A percentile compares a stretch with the other conserved stretches of the same genome.
Evolutionary conservation across 2,797 vertebrate genomes (phyloP).

Genomic region (Taeniopygia guttata): DNA sequence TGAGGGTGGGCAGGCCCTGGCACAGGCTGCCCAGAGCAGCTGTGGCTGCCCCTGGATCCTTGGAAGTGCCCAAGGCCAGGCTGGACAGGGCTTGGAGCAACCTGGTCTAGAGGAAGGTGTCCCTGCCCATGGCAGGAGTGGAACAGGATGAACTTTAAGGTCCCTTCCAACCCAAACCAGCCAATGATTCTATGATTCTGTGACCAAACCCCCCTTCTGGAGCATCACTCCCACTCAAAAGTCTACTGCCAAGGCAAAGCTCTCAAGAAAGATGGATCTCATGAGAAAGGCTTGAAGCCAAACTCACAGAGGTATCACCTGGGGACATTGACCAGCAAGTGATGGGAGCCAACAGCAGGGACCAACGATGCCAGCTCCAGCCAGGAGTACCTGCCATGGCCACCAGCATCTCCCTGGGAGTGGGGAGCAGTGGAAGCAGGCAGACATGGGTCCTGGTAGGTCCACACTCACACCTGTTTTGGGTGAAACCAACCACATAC

Average conservation of each 20-base stretch:
- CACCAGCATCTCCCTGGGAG: not conserved
- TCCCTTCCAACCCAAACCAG: not conserved
- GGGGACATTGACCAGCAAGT: not conserved
- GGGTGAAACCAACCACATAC: not conserved
- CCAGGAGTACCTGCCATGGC: not conserved
- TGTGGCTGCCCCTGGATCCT: not conserved
- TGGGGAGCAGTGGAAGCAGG: not conserved
- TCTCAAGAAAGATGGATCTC: not conserved
- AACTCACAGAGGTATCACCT: not conserved
- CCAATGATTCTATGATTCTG: not conserved
- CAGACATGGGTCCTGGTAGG: not conserved
- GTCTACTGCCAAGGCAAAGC: not conserved
- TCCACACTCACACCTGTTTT: not conserved
- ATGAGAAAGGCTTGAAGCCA: not conserved
- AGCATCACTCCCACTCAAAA: not conserved
- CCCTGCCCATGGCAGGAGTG: not conserved
- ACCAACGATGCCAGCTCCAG: not conserved
- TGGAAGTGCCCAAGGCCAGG: not conserved
- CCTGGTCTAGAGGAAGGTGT: accelerated
- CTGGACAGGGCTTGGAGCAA: accelerated
- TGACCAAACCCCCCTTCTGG: not conserved
- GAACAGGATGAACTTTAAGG: not conserved
- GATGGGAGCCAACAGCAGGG: accelerated
- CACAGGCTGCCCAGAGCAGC: not conserved
- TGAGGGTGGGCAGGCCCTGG: not conserved